Evolutionary conservation across 92 coral and sea anemone species (phyloP).

Genomic region (Micromussa lordhowensis): DNA sequence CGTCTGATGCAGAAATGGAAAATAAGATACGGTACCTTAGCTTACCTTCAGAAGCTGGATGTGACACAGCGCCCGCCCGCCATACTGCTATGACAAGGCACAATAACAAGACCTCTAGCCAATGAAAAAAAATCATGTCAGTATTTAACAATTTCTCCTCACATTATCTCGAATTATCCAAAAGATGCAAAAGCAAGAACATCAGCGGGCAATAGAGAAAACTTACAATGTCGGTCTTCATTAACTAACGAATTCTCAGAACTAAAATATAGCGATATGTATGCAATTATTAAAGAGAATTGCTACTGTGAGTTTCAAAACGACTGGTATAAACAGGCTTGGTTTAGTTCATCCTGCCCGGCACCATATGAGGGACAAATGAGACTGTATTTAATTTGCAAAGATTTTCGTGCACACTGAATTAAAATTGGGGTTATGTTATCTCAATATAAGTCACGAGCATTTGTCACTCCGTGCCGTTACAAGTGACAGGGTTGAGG

Average conservation of each 20-base stretch:
- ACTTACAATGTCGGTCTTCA: too few species aligned
- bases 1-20: neutral
- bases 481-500: neutral
- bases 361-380: neutral
- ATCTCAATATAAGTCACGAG: neutral
- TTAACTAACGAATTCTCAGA: neutral
- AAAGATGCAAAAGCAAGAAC: too few species aligned
- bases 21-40: neutral
- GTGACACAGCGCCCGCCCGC: neutral
- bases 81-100: neutral
- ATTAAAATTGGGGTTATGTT: neutral
- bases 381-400: neutral
- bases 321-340: neutral
- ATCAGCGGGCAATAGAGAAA: too few species aligned
- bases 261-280: neutral
- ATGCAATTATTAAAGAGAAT: neutral
- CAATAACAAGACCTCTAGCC: neutral
- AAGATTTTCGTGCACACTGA: neutral
- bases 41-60: conserved; percentile 22
- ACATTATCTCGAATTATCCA: too few species aligned
- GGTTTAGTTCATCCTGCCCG: neutral
- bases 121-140: neutral
- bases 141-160: neutral
- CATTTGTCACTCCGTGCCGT: neutral
- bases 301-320: neutral